Conservation (phyloP, 37 sponge, comb jelly and placozoan genomes). For the Amphimedon queenslandica region DNA sequence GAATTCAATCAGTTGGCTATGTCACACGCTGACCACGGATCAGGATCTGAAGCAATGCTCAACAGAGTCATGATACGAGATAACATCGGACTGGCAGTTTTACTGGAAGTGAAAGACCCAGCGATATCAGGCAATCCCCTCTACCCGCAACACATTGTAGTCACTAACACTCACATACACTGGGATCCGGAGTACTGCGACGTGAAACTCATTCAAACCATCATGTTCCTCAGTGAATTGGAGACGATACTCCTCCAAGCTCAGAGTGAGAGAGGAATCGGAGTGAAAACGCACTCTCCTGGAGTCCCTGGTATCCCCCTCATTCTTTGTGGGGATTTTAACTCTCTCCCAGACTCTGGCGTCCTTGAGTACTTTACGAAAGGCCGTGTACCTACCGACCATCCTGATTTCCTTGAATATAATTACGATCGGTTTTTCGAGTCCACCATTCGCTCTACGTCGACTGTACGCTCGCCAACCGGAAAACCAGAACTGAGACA, state of each 20-base stretch:
- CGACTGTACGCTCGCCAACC: slow-evolving; percentile 18
- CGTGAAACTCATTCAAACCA: slow-evolving; percentile 93
- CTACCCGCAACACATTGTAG: slow-evolving; percentile 61
- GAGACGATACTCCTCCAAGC: slow-evolving; percentile 52
- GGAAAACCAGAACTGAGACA: slow-evolving; percentile 76
- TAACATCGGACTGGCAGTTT: slow-evolving; percentile 83
- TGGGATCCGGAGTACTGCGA: slow-evolving; percentile 98
- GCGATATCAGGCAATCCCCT: not conserved
- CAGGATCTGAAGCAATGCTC: slow-evolving; percentile 87
- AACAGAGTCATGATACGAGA: slow-evolving; percentile 94
- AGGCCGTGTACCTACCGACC: slow-evolving; percentile 65
- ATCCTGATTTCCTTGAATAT: slow-evolving; percentile 71
- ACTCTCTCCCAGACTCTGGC: slow-evolving; percentile 95
- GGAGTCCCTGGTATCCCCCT: slow-evolving; percentile 77
- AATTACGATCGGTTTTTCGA: slow-evolving; percentile 82
- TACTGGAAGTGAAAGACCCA: slow-evolving; percentile 62
- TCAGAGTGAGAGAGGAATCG: slow-evolving; percentile 58
- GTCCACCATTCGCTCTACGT: slow-evolving; percentile 24
- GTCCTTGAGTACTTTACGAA: slow-evolving; percentile 84
- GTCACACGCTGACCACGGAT: slow-evolving; percentile 72
- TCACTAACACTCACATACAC: slow-evolving; percentile 95
- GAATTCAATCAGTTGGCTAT: slow-evolving; percentile 96
- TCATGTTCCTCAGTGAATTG: slow-evolving; percentile 74
- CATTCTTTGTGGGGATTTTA: slow-evolving; percentile 88
- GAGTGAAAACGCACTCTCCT: slow-evolving; percentile 33